Evolutionary conservation across 1,140 invertebrate species (phyloP), one percentile per base, ranked within the genome.

Genomic region (Drosophila melanica): DNA sequence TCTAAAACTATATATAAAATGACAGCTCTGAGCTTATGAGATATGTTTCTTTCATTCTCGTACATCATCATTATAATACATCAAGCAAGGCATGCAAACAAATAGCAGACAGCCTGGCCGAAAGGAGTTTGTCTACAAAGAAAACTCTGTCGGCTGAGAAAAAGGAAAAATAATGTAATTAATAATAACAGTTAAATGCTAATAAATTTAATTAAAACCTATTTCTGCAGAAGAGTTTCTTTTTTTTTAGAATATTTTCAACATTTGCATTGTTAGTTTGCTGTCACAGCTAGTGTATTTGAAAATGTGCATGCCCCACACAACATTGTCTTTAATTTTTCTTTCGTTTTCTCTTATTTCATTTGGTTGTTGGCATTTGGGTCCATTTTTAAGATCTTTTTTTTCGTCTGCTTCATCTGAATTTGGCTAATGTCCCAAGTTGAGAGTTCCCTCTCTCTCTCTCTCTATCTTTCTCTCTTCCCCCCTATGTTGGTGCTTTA

Each of bases 401-500:
- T 60, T 58, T 18, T 50, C 35, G 42, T 33, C 30, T 53, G 41
- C 12, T n/a, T 41, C 60, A 42, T 63, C 62, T 68, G 41, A 59
- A 53, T 37, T 73, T 67, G 70, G 64, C 70, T 73, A 68, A 73
- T 73, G 50, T 55, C 50, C 48, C 54, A 72, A 54, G 63, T 23
- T 33, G 41, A 8, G 16, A 30, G 51, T 44, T 53, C 4, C 8
- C 3, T 12, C 11, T 39, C 50, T 4, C n/a, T 35, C 27, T n/a
- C 60, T 18, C 14, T 4, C 7, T 30, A 23, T 30, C 11, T 20
- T 27, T 16, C 4, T 27, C 3, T 30, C 44, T 20, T 27, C 7
- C 6, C 35, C 16, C 37, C 30, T 37, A 27, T 42, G 14, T 70
- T 35, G 50, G 37, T 16, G 63, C 82, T 87, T 87, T 79, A 89